Evolutionary conservation across 1,140 invertebrate genomes (phyloP), one percentile per base, ranked within the genome.

Genomic region (Drosophila bipectinata): DNA sequence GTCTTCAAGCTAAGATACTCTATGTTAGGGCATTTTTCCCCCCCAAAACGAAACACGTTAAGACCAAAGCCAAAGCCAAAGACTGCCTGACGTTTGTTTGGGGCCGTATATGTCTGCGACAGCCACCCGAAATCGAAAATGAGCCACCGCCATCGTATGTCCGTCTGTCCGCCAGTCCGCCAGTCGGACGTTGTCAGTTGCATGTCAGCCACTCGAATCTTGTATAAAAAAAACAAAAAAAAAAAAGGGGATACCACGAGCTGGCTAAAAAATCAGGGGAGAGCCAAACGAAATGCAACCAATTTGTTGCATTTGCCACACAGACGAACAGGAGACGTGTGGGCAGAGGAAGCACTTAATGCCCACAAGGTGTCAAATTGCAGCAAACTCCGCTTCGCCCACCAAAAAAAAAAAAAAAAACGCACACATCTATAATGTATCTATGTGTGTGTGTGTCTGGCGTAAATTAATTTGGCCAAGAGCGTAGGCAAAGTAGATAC

Each of bases 281-380:
- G 59, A 55, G 56, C 55, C 39, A 55, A 39, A 66, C 78, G 67
- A 88, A 88, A 88, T 88, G 83, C 84, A 88, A 88, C 83, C 83
- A 88, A 88, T 88, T 88, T 87, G 83, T 88, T 87, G 83, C 83
- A 73, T 49, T 68, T 75, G 64, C 78, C 71, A 77, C 66, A 77
- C 72, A 73, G 48, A 67, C 47, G 55, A 55, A 8, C 7, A 15
- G 3, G 34, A 15, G 39, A 54, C 49, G 74, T 87, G 88, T 90
- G 69, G 88, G 88, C 88, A 90, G 88, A 90, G 88, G 88, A 90
- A 90, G 88, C 88, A 90, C 88, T 90, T 88, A 90, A 90, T 88
- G 82, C 88, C 88, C 87, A 90, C 88, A 90, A 90, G 88, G 88
- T 90, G 88, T 90, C 88, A 88, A 90, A 90, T 90, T 90, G 88